Conservation (phyloP, 2,113 vertebrate genomes). For the Ariopsis seemanni region DNA sequence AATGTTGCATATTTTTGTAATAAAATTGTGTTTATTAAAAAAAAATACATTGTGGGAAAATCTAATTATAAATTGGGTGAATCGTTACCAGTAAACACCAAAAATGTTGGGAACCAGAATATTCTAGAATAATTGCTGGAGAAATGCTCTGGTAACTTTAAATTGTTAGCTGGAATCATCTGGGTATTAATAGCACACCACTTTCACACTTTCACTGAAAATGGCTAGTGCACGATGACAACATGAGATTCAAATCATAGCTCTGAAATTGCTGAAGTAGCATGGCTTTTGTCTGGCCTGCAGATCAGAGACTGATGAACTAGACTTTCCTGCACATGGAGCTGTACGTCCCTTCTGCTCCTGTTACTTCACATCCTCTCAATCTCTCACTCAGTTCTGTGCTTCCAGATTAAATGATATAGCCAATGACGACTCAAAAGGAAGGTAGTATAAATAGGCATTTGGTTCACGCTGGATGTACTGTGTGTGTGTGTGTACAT, state of each 20-base stretch:
- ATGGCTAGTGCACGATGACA: neutral
- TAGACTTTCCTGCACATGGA: neutral
- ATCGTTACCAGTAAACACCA: too few relatives aligned
- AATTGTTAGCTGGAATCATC: neutral
- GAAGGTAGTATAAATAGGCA: slow-evolving; percentile 50
- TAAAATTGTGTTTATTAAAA: too few relatives aligned
- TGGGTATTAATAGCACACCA: neutral
- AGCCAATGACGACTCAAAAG: slow-evolving; percentile 30
- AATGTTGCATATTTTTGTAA: too few relatives aligned
- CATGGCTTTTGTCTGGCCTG: slow-evolving; percentile 6
- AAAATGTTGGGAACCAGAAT: too few relatives aligned
- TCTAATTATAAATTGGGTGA: too few relatives aligned
- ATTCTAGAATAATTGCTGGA: neutral
- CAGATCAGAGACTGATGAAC: neutral
- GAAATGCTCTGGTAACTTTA: neutral
- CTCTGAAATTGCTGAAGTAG: slow-evolving; percentile 15
- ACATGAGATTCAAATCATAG: neutral
- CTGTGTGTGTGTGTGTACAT: slow-evolving; percentile 36
- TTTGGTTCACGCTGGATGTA: slow-evolving; percentile 52
- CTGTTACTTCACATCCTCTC: neutral
- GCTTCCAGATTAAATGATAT: slow-evolving; percentile 51
- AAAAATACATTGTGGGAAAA: too few relatives aligned
- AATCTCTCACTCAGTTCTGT: slow-evolving; percentile 43
- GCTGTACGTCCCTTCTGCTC: neutral
- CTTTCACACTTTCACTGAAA: neutral